Evolutionary conservation across 2,888 invertebrate genomes (phyloP).

Genomic region (Malthinus seriepunctatus): DNA sequence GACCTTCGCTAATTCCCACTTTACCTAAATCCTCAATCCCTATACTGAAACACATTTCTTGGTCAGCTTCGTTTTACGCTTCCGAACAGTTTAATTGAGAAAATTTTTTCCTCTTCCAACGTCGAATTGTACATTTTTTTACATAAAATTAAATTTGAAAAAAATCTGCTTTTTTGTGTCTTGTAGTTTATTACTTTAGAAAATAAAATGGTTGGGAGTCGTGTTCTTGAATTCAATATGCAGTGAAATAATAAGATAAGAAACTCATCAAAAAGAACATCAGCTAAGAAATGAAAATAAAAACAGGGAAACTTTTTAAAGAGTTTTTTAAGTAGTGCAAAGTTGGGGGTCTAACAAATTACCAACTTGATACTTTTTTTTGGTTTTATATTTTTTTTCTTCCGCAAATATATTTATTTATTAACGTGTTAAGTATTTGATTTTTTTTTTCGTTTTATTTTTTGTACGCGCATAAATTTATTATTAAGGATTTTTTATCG

Average conservation of each 20-base stretch:
- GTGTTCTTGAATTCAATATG: slow-evolving; percentile 33
- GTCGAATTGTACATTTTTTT: neutral
- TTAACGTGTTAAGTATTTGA: neutral
- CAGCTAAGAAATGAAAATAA: slow-evolving; percentile 33
- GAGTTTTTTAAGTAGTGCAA: slow-evolving; percentile 24
- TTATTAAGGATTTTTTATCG: too few relatives aligned
- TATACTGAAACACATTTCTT: slow-evolving; percentile 36
- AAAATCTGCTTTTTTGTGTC: slow-evolving; percentile 14
- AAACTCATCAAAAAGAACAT: slow-evolving; percentile 37
- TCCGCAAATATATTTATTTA: neutral
- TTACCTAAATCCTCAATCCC: slow-evolving; percentile 35
- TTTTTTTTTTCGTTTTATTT: neutral
- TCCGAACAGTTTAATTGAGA: neutral
- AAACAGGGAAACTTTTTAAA: slow-evolving; percentile 29
- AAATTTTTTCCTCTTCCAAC: neutral
- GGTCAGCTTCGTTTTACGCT: slow-evolving; percentile 27
- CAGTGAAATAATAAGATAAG: slow-evolving; percentile 35
- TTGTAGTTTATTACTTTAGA: slow-evolving; percentile 23
- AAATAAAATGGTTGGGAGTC: slow-evolving; percentile 22
- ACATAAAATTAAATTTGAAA: slow-evolving; percentile 7
- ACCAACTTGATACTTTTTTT: slow-evolving; percentile 13
- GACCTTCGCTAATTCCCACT: slow-evolving; percentile 43
- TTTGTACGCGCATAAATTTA: too few relatives aligned
- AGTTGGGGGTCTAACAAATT: slow-evolving; percentile 17
- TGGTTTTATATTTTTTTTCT: slow-evolving; percentile 7